phyloP scores from a whole-genome alignment of 1,140 invertebrate species.

The Drosophila kohkoa region DNA sequence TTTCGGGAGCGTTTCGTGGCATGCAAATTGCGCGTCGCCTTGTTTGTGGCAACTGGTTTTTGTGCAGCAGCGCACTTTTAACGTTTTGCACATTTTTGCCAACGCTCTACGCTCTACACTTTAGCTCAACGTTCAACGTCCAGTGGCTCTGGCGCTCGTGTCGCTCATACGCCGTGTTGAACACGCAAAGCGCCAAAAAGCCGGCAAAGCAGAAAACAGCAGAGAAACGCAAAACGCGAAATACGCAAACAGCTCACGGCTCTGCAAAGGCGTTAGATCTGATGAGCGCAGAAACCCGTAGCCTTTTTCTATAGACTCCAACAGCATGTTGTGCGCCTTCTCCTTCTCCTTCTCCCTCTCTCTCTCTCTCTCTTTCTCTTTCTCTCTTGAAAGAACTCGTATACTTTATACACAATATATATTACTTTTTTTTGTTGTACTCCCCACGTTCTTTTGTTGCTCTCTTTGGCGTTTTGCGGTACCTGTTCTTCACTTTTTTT shows the following conservation, averaged over 20 bases:
- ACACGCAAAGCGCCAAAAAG: conserved; percentile 49
- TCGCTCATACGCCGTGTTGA: conserved; percentile 74
- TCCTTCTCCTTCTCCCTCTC: not conserved
- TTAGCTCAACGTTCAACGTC: conserved; percentile 6
- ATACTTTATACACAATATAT: too few relatives aligned
- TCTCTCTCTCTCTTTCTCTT: not conserved
- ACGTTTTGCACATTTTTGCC: conserved; percentile 17
- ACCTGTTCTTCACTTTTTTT: too few relatives aligned
- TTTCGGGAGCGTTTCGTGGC: conserved; percentile 37
- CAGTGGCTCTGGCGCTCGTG: conserved; percentile 29
- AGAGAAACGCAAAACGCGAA: conserved; percentile 16
- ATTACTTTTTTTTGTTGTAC: not conserved
- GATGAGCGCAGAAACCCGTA: conserved; percentile 1
- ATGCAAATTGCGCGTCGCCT: conserved; percentile 66
- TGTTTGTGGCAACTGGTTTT: conserved; percentile 53
- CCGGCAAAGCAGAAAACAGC: conserved; percentile 16
- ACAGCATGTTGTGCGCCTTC: too few relatives aligned
- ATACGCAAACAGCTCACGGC: conserved; percentile 46
- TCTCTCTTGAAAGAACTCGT: not conserved
- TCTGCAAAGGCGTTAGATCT: conserved; percentile 43
- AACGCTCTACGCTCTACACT: not conserved
- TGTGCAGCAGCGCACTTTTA: conserved; percentile 40
- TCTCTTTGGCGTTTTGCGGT: not conserved
- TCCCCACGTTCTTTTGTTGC: conserved; percentile 5
- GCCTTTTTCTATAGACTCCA: conserved; percentile 6